Conservation (phyloP, 2,113 vertebrate genomes). For the Raphicerus campestris region DNA sequence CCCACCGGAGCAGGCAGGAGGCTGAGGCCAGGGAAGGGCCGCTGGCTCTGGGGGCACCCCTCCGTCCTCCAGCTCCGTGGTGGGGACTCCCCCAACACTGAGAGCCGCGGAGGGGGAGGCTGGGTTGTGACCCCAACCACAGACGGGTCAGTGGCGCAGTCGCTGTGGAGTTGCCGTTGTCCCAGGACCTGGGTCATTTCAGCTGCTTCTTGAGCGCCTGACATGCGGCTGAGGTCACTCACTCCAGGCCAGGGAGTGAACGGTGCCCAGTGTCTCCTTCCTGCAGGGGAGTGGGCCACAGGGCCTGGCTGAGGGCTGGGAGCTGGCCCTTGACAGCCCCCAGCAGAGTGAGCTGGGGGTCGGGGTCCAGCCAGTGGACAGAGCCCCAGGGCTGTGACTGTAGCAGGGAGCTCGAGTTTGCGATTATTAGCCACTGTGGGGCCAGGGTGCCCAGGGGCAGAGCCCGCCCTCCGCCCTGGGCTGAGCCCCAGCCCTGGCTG, state of each 20-base stretch:
- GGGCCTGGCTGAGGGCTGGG: background rate
- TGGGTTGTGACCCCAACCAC: background rate
- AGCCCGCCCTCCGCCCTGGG: background rate
- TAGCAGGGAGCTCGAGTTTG: background rate
- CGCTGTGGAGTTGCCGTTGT: background rate
- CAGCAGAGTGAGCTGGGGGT: background rate
- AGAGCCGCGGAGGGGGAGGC: background rate
- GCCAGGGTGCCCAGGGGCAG: background rate
- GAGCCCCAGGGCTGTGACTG: background rate
- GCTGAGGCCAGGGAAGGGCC: background rate
- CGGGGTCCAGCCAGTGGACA: background rate
- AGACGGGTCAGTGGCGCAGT: background rate
- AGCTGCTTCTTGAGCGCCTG: background rate
- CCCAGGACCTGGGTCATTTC: background rate
- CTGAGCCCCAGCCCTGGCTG: background rate
- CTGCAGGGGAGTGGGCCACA: background rate
- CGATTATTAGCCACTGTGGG: background rate
- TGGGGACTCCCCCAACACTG: background rate
- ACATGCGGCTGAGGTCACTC: background rate
- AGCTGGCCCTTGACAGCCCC: background rate
- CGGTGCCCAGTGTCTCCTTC: background rate
- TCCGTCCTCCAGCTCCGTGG: background rate
- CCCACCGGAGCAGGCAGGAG: background rate
- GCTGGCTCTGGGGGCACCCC: background rate
- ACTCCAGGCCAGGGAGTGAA: background rate